A percentile compares a stretch with the other conserved stretches of the same genome.
These are phyloP conservation scores for Cynopterus brachyotis DNA, from an alignment of 2,113 vertebrate genomes.

Conservation along the genomic window DNA sequence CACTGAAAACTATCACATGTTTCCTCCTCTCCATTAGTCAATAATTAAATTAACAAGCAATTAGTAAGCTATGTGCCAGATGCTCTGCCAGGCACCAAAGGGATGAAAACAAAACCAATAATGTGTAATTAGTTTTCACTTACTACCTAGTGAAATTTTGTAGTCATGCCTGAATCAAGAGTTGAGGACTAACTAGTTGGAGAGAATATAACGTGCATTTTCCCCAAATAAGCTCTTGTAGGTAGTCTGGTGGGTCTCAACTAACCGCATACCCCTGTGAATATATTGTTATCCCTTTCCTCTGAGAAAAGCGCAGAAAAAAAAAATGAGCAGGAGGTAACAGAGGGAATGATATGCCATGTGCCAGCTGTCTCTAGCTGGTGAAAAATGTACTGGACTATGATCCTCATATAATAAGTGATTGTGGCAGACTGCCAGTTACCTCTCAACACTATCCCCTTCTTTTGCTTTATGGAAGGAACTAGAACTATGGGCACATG, in stretches of 20 bases:
- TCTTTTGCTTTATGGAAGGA: too few species aligned
- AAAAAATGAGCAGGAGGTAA: neutral
- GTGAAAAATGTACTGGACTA: neutral
- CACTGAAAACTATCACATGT: neutral
- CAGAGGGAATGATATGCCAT: neutral
- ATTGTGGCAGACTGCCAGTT: neutral
- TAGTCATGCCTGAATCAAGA: neutral
- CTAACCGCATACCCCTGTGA: neutral
- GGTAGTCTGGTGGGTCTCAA: neutral
- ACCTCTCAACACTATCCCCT: neutral
- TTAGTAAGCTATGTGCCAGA: constrained; percentile 29
- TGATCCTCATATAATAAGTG: neutral
- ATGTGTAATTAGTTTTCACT: neutral
- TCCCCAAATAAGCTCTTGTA: neutral
- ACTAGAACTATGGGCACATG: neutral
- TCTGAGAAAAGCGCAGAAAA: neutral
- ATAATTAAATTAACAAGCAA: constrained; percentile 42
- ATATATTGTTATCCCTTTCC: neutral
- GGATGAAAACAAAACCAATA: neutral
- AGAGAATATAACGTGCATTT: neutral
- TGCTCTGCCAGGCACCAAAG: constrained; percentile 9
- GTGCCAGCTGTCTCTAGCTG: neutral
- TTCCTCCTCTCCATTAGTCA: constrained; percentile 18
- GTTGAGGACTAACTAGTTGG: neutral
- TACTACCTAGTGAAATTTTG: neutral